Percentiles rank a stretch among this genome's conserved stretches.
phyloP scores from a whole-genome alignment of 2,797 vertebrate species.

The Halcyon smyrnensis region DNA sequence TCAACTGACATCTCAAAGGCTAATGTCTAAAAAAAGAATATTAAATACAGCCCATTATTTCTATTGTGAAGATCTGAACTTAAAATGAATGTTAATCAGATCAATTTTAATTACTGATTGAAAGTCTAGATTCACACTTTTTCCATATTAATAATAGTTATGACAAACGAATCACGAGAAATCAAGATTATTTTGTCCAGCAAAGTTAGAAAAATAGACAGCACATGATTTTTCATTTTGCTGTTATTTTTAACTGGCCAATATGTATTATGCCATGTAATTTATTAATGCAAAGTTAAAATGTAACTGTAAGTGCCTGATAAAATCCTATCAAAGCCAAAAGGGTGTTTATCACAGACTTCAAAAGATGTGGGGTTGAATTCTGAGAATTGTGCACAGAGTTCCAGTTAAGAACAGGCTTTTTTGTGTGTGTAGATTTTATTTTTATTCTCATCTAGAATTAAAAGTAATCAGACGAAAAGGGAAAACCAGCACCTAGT shows the following conservation, averaged over 20 bases:
- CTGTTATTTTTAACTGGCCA: background rate
- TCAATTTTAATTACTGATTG: conserved; percentile 19
- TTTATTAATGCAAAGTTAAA: background rate
- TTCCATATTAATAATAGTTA: background rate
- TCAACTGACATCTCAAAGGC: conserved; percentile 37
- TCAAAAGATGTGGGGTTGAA: background rate
- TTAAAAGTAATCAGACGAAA: background rate
- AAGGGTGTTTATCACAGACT: background rate
- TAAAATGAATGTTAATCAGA: conserved; percentile 17
- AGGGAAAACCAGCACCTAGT: background rate
- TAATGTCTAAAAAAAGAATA: conserved; percentile 31
- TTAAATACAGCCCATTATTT: conserved; percentile 11
- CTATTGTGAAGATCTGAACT: conserved; percentile 1
- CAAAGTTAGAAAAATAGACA: background rate
- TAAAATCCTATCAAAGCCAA: background rate
- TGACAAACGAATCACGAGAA: background rate
- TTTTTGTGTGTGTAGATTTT: background rate
- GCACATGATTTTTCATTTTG: background rate
- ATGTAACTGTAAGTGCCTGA: background rate
- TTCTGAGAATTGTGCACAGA: background rate
- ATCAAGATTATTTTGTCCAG: background rate
- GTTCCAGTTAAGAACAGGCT: background rate
- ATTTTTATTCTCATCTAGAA: background rate
- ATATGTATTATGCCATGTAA: background rate
- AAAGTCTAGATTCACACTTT: background rate